Base-by-base conservation (phyloP, 2,888 invertebrate genomes). In the Xestobium rufovillosum region DNA sequence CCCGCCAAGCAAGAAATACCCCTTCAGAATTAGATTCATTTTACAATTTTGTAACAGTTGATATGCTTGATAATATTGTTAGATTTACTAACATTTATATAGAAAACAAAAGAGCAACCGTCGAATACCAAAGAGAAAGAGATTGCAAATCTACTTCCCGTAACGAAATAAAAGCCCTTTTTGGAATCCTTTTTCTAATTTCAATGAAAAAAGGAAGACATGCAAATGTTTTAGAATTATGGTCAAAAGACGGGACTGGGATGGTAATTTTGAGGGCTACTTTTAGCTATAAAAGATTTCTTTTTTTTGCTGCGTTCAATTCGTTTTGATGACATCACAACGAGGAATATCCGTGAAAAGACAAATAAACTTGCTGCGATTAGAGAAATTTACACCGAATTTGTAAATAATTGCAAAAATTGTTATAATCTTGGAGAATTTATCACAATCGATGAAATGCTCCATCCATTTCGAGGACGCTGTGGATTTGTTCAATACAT, bases 401-500 rank as follows among this genome's bases (percentile, higher is more conserved):
- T 45, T 26, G 34, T 42, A 19, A 26, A 31, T 14, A 9, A 47
- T 31, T 47, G 38, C 30, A 38, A 39, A 26, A 39, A 39, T 8
- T 19, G 31, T 23, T 50, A 42, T 36, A 30, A 26, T 28, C 11
- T 38, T 11, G 37, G 43, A 4, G 36, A 41, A 38, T 30, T 30
- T 30, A 4, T 45, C 11, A 45, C 42, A 15, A 42, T 46, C 14
- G 39, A 44, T 34, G 40, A 44, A 33, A 32, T 37, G 37, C 33
- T 37, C 12, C 26, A 11, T 12, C 10, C 3, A 4, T n/a, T n/a
- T n/a, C n/a, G n/a, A n/a, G n/a, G n/a, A n/a, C 26, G 34, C 27
- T 45, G 49, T 23, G 31, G 31, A 13, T 50, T 51, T 35, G 37
- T 13, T n/a, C n/a, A n/a, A n/a, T n/a, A n/a, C n/a, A n/a, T n/a